phyloP scores from a whole-genome alignment of 1,140 invertebrate species.

The Drosophila ohnishii region DNA sequence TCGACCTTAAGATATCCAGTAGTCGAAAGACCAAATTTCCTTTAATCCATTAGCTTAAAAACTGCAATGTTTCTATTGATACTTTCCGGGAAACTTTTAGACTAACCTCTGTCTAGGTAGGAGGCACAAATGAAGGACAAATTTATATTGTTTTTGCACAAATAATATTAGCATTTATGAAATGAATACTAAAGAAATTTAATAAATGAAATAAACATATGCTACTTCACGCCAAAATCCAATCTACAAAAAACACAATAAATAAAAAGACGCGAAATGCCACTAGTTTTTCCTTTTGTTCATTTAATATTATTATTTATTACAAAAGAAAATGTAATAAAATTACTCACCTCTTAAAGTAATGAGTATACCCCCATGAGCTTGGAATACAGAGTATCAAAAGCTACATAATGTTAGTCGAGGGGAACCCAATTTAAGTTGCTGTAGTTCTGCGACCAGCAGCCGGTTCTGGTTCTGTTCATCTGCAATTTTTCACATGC shows the following conservation, averaged over 20 bases:
- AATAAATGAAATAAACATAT: neutral
- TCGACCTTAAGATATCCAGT: slow-evolving; percentile 7
- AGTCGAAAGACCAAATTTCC: neutral
- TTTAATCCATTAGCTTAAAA: neutral
- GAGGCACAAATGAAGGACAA: neutral
- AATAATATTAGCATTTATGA: no score
- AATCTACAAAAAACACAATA: neutral
- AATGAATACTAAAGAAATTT: no score
- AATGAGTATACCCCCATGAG: neutral
- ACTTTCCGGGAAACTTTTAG: neutral
- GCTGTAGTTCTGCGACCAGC: slow-evolving; percentile 39
- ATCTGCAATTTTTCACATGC: slow-evolving; percentile 78
- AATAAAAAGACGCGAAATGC: neutral
- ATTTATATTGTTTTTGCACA: no score
- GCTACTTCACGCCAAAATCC: neutral
- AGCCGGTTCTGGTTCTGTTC: slow-evolving; percentile 34
- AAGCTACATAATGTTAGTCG: slow-evolving; percentile 17
- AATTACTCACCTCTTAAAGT: no score
- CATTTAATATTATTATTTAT: neutral
- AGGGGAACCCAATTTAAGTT: slow-evolving; percentile 68
- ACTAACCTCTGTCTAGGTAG: neutral
- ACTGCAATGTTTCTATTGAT: no score
- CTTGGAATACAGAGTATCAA: neutral
- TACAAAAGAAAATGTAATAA: no score
- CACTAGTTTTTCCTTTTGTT: no score